phyloP scores from a whole-genome alignment of 2,888 invertebrate species.

The Pteria penguin region DNA sequence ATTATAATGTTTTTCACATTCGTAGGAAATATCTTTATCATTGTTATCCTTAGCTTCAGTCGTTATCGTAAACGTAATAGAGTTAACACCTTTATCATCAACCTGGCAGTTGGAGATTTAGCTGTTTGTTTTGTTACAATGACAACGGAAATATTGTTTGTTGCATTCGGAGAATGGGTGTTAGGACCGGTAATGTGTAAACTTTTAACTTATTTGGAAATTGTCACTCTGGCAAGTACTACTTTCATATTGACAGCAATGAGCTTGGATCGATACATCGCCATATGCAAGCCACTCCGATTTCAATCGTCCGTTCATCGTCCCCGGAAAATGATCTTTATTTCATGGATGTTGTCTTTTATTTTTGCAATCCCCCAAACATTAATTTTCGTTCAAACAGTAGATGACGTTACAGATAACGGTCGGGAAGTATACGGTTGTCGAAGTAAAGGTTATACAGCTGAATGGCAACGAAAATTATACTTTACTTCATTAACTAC shows the following conservation, averaged over 20 bases:
- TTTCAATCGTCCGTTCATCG: conserved; percentile 72
- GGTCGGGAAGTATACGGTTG: conserved; percentile 75
- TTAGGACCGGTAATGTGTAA: conserved; percentile 79
- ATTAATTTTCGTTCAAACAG: conserved; percentile 79
- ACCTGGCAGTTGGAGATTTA: conserved; percentile 80
- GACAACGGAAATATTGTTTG: conserved; percentile 80
- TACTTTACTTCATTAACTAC: conserved; percentile 80
- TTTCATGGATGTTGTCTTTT: conserved; percentile 79
- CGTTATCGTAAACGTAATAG: conserved; percentile 77
- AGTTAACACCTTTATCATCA: conserved; percentile 81
- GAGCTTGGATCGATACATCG: conserved; percentile 80
- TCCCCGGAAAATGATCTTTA: conserved; percentile 76
- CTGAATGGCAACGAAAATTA: conserved; percentile 80
- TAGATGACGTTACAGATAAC: conserved; percentile 73
- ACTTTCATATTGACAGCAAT: conserved; percentile 81
- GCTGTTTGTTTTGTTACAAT: conserved; percentile 80
- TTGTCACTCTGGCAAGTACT: conserved; percentile 80
- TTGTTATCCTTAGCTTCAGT: conserved; percentile 78
- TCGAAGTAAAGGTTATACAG: conserved; percentile 79
- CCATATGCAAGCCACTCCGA: conserved; percentile 79
- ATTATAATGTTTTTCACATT: conserved; percentile 79
- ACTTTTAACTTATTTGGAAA: conserved; percentile 79
- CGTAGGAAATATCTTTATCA: conserved; percentile 79
- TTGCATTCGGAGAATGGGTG: conserved; percentile 80
- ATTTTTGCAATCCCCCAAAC: conserved; percentile 79